Evolutionary conservation across 2,888 invertebrate species (phyloP).

Genomic region (Crocallis elinguaria): DNA sequence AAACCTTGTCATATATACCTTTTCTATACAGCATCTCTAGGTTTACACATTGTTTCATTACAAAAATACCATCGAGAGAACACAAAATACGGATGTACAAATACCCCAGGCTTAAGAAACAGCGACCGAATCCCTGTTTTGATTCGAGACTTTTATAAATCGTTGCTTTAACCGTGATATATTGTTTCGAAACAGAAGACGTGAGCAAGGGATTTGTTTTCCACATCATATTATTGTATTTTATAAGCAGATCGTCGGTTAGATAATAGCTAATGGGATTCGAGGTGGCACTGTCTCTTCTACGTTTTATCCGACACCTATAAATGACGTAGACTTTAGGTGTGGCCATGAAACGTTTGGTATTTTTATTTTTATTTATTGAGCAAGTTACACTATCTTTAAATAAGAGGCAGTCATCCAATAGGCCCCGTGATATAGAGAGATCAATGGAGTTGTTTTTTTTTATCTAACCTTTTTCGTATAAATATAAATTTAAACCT

Average conservation of each 20-base stretch:
- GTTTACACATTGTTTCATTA: constrained; percentile 24
- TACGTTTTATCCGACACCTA: constrained; percentile 20
- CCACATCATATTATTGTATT: constrained; percentile 48
- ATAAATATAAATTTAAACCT: no score
- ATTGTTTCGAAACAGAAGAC: constrained; percentile 51
- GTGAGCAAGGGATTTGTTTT: constrained; percentile 46
- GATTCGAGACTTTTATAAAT: constrained; percentile 60
- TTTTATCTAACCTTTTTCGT: no score
- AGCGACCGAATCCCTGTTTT: constrained; percentile 51
- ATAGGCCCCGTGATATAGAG: no score
- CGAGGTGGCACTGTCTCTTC: constrained; percentile 31
- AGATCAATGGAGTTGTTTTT: no score
- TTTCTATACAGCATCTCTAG: no score
- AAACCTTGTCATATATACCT: no score
- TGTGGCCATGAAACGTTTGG: constrained; percentile 6
- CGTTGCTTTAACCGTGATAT: constrained; percentile 53
- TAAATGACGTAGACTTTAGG: constrained; percentile 20
- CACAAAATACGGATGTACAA: constrained; percentile 39
- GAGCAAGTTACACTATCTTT: no score
- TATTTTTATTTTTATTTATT: not conserved
- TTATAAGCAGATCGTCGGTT: constrained; percentile 35
- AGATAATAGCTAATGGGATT: constrained; percentile 28
- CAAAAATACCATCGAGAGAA: constrained; percentile 35
- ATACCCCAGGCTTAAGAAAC: constrained; percentile 42
- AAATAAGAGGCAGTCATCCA: no score